Percentiles rank a stretch among this genome's conserved stretches.
phyloP scores from a whole-genome alignment of 2,888 invertebrate species.

The Nomada lathburiana region DNA sequence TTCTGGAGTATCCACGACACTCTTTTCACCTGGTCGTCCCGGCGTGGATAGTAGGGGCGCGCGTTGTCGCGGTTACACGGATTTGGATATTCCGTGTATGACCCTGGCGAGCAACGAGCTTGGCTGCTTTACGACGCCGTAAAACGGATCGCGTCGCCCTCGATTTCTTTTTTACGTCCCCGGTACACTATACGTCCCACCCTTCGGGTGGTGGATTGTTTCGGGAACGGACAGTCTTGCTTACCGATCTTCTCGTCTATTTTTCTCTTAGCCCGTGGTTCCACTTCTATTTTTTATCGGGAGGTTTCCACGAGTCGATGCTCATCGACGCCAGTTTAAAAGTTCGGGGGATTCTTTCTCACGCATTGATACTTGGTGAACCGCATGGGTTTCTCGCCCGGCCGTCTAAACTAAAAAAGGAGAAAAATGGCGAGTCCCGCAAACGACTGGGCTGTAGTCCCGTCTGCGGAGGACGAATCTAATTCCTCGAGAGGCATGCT shows the following conservation, averaged over 20 bases:
- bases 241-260: background rate
- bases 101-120: slow-evolving; percentile 1
- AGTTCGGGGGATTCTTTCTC: too few relatives aligned
- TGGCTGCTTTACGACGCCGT: slow-evolving; percentile 19
- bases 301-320: too few relatives aligned
- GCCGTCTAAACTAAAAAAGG: too few relatives aligned
- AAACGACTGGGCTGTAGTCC: slow-evolving; percentile 19
- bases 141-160: slow-evolving; percentile 5
- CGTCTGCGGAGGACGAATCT: slow-evolving; percentile 73
- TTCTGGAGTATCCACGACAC: background rate
- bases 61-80: slow-evolving; percentile 14
- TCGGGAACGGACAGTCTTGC: background rate
- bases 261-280: background rate
- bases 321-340: too few relatives aligned
- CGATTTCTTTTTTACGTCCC: slow-evolving; percentile 6
- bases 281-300: background rate
- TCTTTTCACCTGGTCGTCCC: too few relatives aligned
- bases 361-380: too few relatives aligned
- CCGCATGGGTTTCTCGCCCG: too few relatives aligned
- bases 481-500: slow-evolving; percentile 68
- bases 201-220: slow-evolving; percentile 8
- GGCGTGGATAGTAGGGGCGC: too few relatives aligned
- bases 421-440: too few relatives aligned
- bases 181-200: background rate
- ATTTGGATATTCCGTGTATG: slow-evolving; percentile 38